Percentiles rank a stretch among this genome's conserved stretches.
phyloP scores from a whole-genome alignment of 2,888 invertebrate species.

The Cactoblastis cactorum region DNA sequence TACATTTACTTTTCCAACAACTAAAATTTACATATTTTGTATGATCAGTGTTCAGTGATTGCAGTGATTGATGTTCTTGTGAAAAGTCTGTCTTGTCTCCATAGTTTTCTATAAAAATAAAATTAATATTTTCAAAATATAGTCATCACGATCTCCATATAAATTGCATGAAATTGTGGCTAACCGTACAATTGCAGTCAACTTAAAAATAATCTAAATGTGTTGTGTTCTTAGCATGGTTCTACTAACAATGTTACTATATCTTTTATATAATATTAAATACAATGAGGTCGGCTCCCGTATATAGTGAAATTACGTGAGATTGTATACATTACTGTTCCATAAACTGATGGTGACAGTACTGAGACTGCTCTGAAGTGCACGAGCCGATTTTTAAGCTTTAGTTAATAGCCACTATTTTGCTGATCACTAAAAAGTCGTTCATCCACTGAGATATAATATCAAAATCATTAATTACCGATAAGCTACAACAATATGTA shows the following conservation, averaged over 20 bases:
- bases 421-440: background rate
- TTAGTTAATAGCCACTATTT: background rate
- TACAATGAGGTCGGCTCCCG: no score
- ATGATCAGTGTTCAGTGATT: background rate
- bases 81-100: constrained; percentile 2
- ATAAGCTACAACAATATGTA: background rate
- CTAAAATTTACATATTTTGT: constrained; percentile 16
- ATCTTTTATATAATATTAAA: background rate
- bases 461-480: background rate
- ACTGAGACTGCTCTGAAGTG: no score
- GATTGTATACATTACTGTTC: no score
- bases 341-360: no score
- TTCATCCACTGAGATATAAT: background rate
- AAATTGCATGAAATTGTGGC: constrained; percentile 5
- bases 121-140: background rate
- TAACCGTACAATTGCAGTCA: constrained; percentile 3
- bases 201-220: background rate
- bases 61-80: background rate
- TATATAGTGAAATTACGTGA: no score
- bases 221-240: constrained; percentile 8
- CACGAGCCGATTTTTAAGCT: no score
- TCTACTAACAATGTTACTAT: constrained; percentile 8
- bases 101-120: background rate
- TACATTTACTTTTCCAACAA: constrained; percentile 27
- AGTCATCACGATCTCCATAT: background rate